Conservation (phyloP, 1,140 invertebrate species). For the Maniola jurtina region DNA sequence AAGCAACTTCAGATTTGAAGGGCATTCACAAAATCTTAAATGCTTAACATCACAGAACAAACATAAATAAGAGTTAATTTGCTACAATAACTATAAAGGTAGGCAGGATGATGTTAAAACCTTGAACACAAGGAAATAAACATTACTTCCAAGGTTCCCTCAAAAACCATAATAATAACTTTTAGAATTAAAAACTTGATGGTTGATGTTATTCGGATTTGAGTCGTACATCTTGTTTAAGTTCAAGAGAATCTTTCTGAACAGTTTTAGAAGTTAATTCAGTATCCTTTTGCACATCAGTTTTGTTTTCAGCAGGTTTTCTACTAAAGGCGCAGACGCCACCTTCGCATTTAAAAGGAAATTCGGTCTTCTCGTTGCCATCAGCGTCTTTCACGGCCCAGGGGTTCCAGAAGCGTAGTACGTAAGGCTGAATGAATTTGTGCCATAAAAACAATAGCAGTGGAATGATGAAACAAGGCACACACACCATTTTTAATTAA, state of each 20-base stretch:
- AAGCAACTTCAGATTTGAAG: no score
- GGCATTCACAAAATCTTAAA: no score
- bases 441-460: conserved; percentile 87
- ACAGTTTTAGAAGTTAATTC: conserved; percentile 8
- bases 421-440: conserved; percentile 86
- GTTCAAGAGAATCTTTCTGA: conserved; percentile 13
- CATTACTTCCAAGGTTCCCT: not conserved
- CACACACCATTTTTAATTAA: conserved; percentile 89
- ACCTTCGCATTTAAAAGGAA: conserved; percentile 80
- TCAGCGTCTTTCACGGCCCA: conserved; percentile 82
- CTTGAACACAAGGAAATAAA: conserved; percentile 4
- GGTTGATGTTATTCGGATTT: conserved; percentile 23
- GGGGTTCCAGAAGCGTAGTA: conserved; percentile 87
- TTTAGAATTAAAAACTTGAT: not conserved
- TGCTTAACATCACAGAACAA: no score
- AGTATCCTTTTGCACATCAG: not conserved
- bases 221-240: conserved; percentile 11
- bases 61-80: no score
- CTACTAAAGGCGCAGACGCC: conserved; percentile 63
- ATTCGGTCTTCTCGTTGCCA: conserved; percentile 78
- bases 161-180: not conserved
- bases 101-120: not conserved
- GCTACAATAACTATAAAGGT: no score
- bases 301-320: conserved; percentile 40
- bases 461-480: conserved; percentile 88